These are phyloP conservation scores for Melieria crassipennis DNA, from an alignment of 2,888 invertebrate species.

Conservation along the genomic window DNA sequence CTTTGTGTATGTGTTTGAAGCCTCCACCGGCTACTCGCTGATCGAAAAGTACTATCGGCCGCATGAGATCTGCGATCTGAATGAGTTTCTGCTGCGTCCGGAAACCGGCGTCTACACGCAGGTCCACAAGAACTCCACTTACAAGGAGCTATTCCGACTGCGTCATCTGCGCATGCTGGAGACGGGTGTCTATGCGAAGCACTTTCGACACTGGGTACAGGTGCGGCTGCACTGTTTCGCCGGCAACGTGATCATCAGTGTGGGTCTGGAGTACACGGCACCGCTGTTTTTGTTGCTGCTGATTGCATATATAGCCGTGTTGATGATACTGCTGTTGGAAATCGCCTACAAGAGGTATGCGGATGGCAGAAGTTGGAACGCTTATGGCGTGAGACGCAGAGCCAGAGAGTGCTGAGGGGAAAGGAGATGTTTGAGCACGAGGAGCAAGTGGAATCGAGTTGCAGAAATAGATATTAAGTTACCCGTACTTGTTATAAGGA, in stretches of 20 bases:
- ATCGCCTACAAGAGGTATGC: slow-evolving; percentile 47
- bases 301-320: slow-evolving; percentile 48
- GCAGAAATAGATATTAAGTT: too few relatives aligned
- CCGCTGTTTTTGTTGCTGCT: slow-evolving; percentile 59
- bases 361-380: background rate
- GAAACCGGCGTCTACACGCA: slow-evolving; percentile 50
- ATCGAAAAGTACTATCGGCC: slow-evolving; percentile 54
- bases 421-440: too few relatives aligned
- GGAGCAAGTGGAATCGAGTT: too few relatives aligned
- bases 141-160: slow-evolving; percentile 56
- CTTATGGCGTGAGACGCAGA: too few relatives aligned
- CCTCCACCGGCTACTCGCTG: slow-evolving; percentile 52
- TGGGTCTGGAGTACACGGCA: slow-evolving; percentile 62
- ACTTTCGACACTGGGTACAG: slow-evolving; percentile 55
- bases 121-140: slow-evolving; percentile 57
- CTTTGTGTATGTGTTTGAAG: slow-evolving; percentile 57
- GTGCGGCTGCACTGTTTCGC: slow-evolving; percentile 53
- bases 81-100: slow-evolving; percentile 57
- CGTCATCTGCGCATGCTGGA: slow-evolving; percentile 59
- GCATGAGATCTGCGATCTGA: slow-evolving; percentile 62
- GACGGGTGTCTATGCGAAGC: slow-evolving; percentile 56
- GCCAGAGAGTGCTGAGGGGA: too few relatives aligned
- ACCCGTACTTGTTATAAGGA: too few relatives aligned
- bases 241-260: slow-evolving; percentile 53
- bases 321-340: slow-evolving; percentile 53